A percentile compares a stretch with the other conserved stretches of the same genome.
Conservation (phyloP, 2,797 vertebrate species). For the Botia almorhae region DNA sequence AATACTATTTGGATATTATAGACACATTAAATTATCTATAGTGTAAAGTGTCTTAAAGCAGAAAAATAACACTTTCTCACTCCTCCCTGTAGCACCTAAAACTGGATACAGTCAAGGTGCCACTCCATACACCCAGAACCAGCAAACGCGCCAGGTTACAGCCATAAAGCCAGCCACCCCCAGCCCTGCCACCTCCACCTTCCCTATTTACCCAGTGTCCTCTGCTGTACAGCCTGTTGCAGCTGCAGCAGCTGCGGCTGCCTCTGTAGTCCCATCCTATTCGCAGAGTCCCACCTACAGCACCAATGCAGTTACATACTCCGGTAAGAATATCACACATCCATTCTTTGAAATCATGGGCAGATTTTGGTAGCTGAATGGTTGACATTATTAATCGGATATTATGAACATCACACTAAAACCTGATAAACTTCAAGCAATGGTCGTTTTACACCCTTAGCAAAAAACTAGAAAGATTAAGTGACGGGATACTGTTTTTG, state of each 20-base stretch:
- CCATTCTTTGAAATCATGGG: background rate
- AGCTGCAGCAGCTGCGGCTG: slow-evolving; percentile 75
- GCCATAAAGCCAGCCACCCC: slow-evolving; percentile 96
- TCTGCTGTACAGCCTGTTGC: slow-evolving; percentile 94
- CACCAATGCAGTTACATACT: slow-evolving; percentile 96
- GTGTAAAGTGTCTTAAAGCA: background rate
- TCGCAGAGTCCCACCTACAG: slow-evolving; percentile 97
- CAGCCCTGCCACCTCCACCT: slow-evolving; percentile 93
- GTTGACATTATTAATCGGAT: background rate
- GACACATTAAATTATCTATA: background rate
- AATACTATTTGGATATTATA: background rate
- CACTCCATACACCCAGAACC: slow-evolving; percentile 93
- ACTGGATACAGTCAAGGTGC: slow-evolving; percentile 94
- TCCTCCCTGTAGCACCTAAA: slow-evolving; percentile 84
- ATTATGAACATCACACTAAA: background rate
- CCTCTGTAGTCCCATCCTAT: slow-evolving; percentile 94
- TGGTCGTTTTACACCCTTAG: too few species aligned
- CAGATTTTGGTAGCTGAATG: too few species aligned
- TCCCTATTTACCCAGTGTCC: slow-evolving; percentile 97
- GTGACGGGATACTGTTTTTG: too few species aligned
- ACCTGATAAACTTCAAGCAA: background rate
- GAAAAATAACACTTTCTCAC: background rate
- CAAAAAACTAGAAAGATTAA: too few species aligned
- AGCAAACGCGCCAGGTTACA: slow-evolving; percentile 95
- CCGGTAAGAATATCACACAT: slow-evolving; percentile 81